Base-by-base conservation (phyloP, 2,113 vertebrate genomes). In the Zapornia atra region DNA sequence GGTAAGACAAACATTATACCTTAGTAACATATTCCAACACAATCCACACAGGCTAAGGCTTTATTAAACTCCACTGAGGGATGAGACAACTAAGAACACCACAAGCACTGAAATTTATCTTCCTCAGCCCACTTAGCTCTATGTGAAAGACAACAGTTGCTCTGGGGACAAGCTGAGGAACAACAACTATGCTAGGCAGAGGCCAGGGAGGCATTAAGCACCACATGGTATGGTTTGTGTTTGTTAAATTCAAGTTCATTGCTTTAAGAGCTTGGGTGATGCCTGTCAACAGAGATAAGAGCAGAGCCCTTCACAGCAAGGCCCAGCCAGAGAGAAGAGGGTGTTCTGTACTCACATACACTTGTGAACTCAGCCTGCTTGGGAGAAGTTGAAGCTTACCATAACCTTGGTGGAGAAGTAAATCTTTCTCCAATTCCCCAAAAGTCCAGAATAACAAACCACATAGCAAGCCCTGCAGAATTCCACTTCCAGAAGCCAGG, bases 401-500 rank as follows among this genome's bases (percentile, higher is more conserved):
- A 40, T 31, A 60, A 63, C 22, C 34, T 46, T 33, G 10, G 13
- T 11, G 42, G 56, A 59, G 57, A 59, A 70, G 25, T 28, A 50
- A 53, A 50, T 48, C 36, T 36, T 63, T 19, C 48, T 77, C 40
- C 46, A 57, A 3, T 4, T 22, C 38, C 42, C 42, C 63, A 21
- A 1, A 77, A 90, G 17, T 26, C 56, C 54, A 85, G 40, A 80
- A 51, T 5, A 91, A 92, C 6, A 48, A 88, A 69, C 3, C 29
- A 53, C 70, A 7, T 4, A 69, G 40, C 4, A 82, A 78, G 20
- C 10, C 54, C 54, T 88, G 63, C 59, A 88, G 87, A 90, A 86
- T 90, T 77, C 94, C 78, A 17, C 82, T 78, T 79, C 12, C 65
- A 68, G 96, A 96, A 96, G 96, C 79, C 96, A 97, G 93, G 94